Percentiles rank a stretch among this genome's conserved stretches.
Evolutionary conservation across 2,888 invertebrate species (phyloP).

Genomic region (Agrochola litura): DNA sequence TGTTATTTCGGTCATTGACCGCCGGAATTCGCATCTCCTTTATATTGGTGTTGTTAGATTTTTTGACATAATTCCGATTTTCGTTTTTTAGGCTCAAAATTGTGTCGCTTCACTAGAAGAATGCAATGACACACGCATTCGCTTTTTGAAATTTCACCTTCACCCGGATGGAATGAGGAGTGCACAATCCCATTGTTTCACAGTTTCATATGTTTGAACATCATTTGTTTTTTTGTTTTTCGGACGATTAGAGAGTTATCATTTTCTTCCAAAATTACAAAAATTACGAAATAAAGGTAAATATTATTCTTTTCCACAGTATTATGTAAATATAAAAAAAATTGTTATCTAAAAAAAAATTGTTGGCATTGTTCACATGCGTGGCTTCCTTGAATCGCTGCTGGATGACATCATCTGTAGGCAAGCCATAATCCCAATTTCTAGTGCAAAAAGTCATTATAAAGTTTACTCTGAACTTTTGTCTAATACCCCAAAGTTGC

Average conservation of each 20-base stretch:
- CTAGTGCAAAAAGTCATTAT: constrained; percentile 67
- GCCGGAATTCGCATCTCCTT: constrained; percentile 88
- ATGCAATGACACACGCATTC: constrained; percentile 87
- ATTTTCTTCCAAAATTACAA: constrained; percentile 91
- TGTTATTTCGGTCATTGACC: constrained; percentile 91
- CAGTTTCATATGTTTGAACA: constrained; percentile 90
- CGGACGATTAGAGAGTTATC: constrained; percentile 89
- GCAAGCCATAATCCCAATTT: constrained; percentile 76
- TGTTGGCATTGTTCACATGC: constrained; percentile 78
- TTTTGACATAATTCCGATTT: constrained; percentile 83
- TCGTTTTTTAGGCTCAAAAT: constrained; percentile 84
- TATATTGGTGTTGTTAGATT: constrained; percentile 81
- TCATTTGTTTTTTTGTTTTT: constrained; percentile 91
- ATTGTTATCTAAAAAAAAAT: constrained; percentile 47
- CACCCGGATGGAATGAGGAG: constrained; percentile 90
- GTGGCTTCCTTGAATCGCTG: constrained; percentile 85
- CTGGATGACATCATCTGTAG: constrained; percentile 87
- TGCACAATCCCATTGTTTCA: constrained; percentile 90
- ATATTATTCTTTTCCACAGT: constrained; percentile 76
- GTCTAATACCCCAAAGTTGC: constrained; percentile 61
- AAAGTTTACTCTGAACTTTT: constrained; percentile 70
- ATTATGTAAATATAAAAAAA: constrained; percentile 55
- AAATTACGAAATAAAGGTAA: constrained; percentile 90
- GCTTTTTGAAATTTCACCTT: constrained; percentile 88
- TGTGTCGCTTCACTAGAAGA: constrained; percentile 87